A percentile compares a stretch with the other conserved stretches of the same genome.
These are phyloP conservation scores for Hydractinia echinata DNA, from an alignment of 30 jellyfish, hydroid and myxozoan genomes.

Conservation along the genomic window DNA sequence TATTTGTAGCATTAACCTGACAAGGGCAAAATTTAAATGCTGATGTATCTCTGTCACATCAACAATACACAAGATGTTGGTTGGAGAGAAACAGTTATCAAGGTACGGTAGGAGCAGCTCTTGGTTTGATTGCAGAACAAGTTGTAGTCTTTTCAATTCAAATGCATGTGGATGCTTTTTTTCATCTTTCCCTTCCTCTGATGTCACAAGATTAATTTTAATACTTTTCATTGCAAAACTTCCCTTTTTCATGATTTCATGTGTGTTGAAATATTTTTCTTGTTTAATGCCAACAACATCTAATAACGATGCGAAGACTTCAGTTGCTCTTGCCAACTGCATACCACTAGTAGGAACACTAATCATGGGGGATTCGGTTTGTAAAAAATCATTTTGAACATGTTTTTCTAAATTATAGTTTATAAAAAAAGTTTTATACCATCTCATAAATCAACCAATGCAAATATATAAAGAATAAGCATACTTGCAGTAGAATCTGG, in stretches of 20 bases:
- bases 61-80: constrained; percentile 10
- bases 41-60: constrained; percentile 33
- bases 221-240: neutral
- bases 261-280: neutral
- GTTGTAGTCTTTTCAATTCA: neutral
- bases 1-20: constrained; percentile 67
- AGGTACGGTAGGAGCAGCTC: neutral
- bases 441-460: no score
- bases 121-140: neutral
- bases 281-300: constrained; percentile 54
- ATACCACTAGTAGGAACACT: constrained; percentile 97
- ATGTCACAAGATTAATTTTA: neutral
- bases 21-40: constrained; percentile 68
- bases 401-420: no score
- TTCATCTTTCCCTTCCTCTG: neutral
- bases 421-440: no score
- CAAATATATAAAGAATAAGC: no score
- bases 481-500: no score
- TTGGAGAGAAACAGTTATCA: neutral
- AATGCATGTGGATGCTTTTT: neutral
- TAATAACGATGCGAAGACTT: constrained; percentile 60
- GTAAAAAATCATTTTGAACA: no score
- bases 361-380: constrained; percentile 51
- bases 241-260: neutral
- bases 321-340: constrained; percentile 90